Evolutionary conservation across 2,113 vertebrate genomes (phyloP), one percentile per base, ranked within the genome.

Genomic region (Pagrus major): DNA sequence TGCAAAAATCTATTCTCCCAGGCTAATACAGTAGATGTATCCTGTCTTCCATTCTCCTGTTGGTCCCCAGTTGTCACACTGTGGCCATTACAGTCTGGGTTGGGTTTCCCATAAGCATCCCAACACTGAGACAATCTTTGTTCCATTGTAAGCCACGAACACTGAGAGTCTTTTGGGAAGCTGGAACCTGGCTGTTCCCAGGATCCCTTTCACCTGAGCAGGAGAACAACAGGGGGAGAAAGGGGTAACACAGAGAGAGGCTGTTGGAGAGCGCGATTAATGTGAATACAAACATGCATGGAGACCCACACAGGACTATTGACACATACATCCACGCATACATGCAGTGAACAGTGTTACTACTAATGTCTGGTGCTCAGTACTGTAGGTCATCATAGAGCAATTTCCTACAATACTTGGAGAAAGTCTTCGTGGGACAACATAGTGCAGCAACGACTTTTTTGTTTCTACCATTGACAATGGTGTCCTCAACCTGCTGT

Each of bases 101-200:
- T 90, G 79, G 86, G 80, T 93, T 93, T 91, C 91, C 67, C 63
- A 59, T 78, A 81, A 91, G 78, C 81, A 78, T 91, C 83, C 78
- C 78, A 80, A 88, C 89, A 92, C 91, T 92, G 86, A 93, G 91
- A 88, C 79, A 64, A 92, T 91, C 92, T 93, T 93, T 93, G 91
- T 92, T 91, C 91, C 77, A 85, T 89, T 91, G 89, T 90, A 47
- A 85, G 66, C 59, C 10, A 15, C 21, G 67, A 90, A 83, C 74
- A 83, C 76, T 78, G 75, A 92, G 86, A 92, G 73, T 69, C 88
- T 85, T 86, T 88, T 87, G 88, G 88, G 85, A 89, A 88, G 76
- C 75, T 71, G 80, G 85, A 90, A 83, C 83, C 70, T 69, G 86
- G 18, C 76, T 82, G 86, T 93, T 93, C 91, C 90, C 90, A 91